Evolutionary conservation across 2,113 vertebrate species (phyloP).

Genomic region (human (Homo sapiens)): GRCh38 chr7:127110001-127110500

Average conservation of each 20-base stretch:
- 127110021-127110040: not conserved
- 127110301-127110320: not conserved
- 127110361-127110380: not conserved
- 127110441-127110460: slow-evolving; percentile 51
- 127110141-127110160: not conserved
- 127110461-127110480: slow-evolving; percentile 42
- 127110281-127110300: not conserved
- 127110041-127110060: not conserved
- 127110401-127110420: not conserved
- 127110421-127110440: not conserved
- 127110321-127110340: not conserved
- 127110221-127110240: not conserved
- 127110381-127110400: not conserved
- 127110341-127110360: not conserved
- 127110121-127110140: not conserved
- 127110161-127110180: not conserved
- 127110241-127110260: not conserved
- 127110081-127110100: not conserved
- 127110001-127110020: not conserved
- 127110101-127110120: not conserved
- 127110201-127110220: not conserved
- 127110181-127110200: not conserved
- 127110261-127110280: not conserved
- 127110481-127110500: slow-evolving; percentile 46
- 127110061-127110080: not conserved